Evolutionary conservation across 2,113 vertebrate species (phyloP).

Genomic region (Gadus chalcogrammus): DNA sequence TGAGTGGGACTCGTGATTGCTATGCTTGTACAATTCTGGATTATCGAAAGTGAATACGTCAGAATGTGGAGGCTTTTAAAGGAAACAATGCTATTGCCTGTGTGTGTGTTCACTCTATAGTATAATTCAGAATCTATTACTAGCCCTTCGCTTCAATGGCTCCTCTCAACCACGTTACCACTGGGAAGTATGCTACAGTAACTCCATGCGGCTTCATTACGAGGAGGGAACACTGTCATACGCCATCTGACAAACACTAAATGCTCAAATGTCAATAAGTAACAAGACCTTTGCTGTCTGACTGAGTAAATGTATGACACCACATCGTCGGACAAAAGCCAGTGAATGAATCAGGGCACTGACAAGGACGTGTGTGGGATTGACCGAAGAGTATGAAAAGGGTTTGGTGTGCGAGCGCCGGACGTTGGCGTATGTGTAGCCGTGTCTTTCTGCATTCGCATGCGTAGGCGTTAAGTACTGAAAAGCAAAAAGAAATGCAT

Average conservation of each 20-base stretch:
- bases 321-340: not conserved
- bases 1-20: no score
- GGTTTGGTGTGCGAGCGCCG: not conserved
- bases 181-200: not conserved
- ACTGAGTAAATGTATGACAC: not conserved
- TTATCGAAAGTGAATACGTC: no score
- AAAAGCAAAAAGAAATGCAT: not conserved
- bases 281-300: slow-evolving; percentile 29
- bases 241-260: not conserved
- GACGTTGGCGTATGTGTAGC: not conserved
- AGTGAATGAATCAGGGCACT: slow-evolving; percentile 31
- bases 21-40: no score
- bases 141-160: no score
- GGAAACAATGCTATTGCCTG: no score
- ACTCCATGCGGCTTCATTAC: not conserved
- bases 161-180: no score
- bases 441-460: not conserved
- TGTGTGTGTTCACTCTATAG: no score
- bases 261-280: slow-evolving; percentile 11
- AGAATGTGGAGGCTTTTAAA: no score
- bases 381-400: slow-evolving; percentile 33
- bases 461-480: not conserved
- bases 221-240: not conserved
- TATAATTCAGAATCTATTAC: no score
- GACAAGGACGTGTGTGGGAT: slow-evolving; percentile 52